Evolutionary conservation across 2,888 invertebrate genomes (phyloP).

Genomic region (Lasioglossum oenotherae): DNA sequence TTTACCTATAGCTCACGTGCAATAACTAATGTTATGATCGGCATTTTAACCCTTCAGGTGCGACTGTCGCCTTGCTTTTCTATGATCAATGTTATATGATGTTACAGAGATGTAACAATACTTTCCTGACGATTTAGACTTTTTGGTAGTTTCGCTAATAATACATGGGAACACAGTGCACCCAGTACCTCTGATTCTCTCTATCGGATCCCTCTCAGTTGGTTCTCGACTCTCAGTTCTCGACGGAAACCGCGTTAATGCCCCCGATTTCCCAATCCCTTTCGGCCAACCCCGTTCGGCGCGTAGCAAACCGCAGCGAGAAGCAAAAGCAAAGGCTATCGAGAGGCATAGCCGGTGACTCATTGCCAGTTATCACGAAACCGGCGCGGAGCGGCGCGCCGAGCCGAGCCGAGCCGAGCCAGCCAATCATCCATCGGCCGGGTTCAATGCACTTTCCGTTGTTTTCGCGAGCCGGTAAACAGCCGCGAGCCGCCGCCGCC

Average conservation of each 20-base stretch:
- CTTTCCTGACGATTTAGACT: no score
- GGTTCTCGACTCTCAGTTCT: neutral
- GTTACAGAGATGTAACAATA: no score
- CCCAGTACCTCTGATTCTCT: neutral
- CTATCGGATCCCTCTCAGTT: neutral
- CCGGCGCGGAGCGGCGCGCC: neutral
- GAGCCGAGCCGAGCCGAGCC: neutral
- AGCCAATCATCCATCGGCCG: constrained; percentile 26
- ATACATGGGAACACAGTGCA: no score
- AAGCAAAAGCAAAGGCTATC: constrained; percentile 3
- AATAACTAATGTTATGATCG: no score
- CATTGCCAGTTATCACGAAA: constrained; percentile 6
- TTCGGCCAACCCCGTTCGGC: neutral
- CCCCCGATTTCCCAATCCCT: constrained; percentile 6
- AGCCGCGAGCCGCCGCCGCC: neutral
- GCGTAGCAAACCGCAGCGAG: neutral
- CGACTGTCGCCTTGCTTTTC: no score
- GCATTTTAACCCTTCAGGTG: no score
- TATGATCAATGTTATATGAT: no score
- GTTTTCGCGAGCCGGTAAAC: constrained; percentile 48
- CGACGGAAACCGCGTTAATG: constrained; percentile 1
- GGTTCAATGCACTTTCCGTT: constrained; percentile 53
- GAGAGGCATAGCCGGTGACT: constrained; percentile 1
- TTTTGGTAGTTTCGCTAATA: no score
- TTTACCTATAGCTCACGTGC: no score